Evolutionary conservation across 92 coral and sea anemone species (phyloP), one percentile per base, ranked within the genome.

Genomic region (Pocillopora meandrina): DNA sequence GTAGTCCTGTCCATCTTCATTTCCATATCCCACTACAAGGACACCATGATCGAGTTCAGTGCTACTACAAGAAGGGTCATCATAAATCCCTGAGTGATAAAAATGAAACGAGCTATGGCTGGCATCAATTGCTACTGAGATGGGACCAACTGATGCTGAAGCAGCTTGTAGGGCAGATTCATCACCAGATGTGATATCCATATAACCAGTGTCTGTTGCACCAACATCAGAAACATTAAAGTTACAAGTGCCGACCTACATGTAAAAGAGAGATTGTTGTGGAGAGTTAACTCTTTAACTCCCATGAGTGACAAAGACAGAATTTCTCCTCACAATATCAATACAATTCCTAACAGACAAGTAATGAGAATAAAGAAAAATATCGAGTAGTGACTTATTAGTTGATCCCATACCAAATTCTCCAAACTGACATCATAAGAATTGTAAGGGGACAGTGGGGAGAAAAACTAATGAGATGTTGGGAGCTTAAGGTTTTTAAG

Each of bases 61-160:
- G 76, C 90, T 86, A 71, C 98, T 95, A 73, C 98, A 95, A 9
- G 80, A 82, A 17, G 91, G 86, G 18, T 95, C 98, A 71, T 90
- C 90, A 42, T 93, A 95, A 18, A 95, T 92, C 4, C 98, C 98
- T 18, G 68, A 63, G 74, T 76, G 88, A 80, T 95, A 95, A 78
- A 95, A 91, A 67, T 93, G 97, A 69, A 95, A 95, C 3, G 94
- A 86, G 36, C 82, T 73, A 21, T 77, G 97, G 72, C 95, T 88
- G 10, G 97, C 98, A 72, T 95, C 98, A 72, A 95, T 95, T 56
- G 95, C 95, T 20, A 95, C 95, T 12, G 98, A 95, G 58, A 93
- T 81, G 14, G 98, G 98, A 13, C 98, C 98, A 72, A 92, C 89
- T 12, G 93, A 85, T 3, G 97, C 95, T 10, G 83, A 55, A 1